Percentiles rank a stretch among this genome's conserved stretches.
phyloP scores from a whole-genome alignment of 2,797 vertebrate genomes.

The Melanotaenia boesemani region DNA sequence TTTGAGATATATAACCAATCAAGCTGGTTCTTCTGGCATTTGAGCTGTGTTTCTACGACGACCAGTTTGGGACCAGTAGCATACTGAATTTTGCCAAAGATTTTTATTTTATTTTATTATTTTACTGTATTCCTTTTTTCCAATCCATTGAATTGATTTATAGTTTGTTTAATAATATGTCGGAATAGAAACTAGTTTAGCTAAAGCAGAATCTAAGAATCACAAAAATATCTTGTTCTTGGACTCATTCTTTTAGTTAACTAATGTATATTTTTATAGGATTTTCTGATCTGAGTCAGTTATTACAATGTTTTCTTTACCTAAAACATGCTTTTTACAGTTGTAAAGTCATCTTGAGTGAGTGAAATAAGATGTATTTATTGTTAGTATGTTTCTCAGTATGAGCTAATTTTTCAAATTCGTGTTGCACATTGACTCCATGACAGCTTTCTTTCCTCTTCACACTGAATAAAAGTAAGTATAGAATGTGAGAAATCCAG shows the following conservation, averaged over 20 bases:
- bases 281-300: not conserved
- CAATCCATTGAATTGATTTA: no score
- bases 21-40: no score
- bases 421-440: not conserved
- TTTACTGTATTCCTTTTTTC: no score
- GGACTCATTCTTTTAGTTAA: not conserved
- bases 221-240: no score
- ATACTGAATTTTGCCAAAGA: no score
- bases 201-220: no score
- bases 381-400: constrained; percentile 3
- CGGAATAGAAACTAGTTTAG: no score
- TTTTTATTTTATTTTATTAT: no score
- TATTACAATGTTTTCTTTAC: not conserved
- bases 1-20: no score
- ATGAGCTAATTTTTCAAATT: not conserved
- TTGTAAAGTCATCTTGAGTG: not conserved
- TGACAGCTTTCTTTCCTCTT: not conserved
- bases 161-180: no score
- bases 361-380: not conserved
- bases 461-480: not conserved
- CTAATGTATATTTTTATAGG: not conserved
- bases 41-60: no score
- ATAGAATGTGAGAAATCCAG: not conserved
- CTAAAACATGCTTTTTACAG: not conserved
- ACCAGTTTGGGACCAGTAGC: no score